A percentile compares a stretch with the other conserved stretches of the same genome.
phyloP scores from a whole-genome alignment of 2,888 invertebrate species.

The Hemistola chrysoprasaria region DNA sequence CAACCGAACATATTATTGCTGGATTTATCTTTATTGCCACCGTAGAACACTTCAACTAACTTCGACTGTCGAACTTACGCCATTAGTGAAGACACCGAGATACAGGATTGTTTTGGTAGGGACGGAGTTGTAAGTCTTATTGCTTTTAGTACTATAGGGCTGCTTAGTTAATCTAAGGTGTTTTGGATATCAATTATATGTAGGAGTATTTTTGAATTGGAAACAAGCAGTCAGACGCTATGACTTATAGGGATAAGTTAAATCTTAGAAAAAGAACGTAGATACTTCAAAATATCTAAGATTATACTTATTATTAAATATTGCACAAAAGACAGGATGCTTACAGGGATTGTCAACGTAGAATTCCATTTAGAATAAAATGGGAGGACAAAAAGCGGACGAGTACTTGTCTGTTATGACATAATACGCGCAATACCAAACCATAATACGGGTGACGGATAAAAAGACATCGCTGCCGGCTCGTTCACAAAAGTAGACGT shows the following conservation, averaged over 20 bases:
- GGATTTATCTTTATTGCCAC: constrained; percentile 82
- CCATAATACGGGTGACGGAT: constrained; percentile 64
- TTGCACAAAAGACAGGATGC: constrained; percentile 72
- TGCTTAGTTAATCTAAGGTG: constrained; percentile 77
- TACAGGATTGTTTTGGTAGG: constrained; percentile 80
- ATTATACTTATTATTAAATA: constrained; percentile 46
- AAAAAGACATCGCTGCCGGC: constrained; percentile 74
- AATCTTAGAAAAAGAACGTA: neutral
- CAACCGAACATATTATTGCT: constrained; percentile 80
- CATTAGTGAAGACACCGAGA: constrained; percentile 81
- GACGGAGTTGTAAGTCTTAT: constrained; percentile 81
- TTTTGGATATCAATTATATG: constrained; percentile 45
- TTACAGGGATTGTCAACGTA: constrained; percentile 72
- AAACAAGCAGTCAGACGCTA: constrained; percentile 22
- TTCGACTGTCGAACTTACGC: constrained; percentile 81
- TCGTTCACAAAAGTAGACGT: constrained; percentile 63
- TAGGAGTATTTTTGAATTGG: constrained; percentile 26
- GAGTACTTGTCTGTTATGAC: constrained; percentile 78
- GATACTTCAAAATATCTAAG: constrained; percentile 3
- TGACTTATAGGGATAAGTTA: too few relatives aligned
- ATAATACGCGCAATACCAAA: constrained; percentile 78
- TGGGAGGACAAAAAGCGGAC: constrained; percentile 61
- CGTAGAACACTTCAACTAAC: constrained; percentile 80
- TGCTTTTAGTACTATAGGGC: constrained; percentile 75
- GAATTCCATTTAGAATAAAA: constrained; percentile 75